Evolutionary conservation across 2,113 vertebrate species (phyloP).

Genomic region (Catagonus wagneri): DNA sequence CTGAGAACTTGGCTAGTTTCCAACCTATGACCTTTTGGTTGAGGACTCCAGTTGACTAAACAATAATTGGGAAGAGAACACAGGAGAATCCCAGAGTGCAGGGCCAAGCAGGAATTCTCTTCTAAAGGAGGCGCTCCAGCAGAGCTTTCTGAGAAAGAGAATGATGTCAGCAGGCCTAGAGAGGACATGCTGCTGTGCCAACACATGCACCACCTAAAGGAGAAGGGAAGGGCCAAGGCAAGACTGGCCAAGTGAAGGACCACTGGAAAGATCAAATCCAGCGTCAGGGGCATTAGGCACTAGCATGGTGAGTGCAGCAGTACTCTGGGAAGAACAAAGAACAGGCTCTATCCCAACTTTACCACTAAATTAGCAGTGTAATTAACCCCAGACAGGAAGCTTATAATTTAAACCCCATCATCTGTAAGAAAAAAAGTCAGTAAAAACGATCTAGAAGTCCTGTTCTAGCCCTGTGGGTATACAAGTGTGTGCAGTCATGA

Average conservation of each 20-base stretch:
- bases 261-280: conserved; percentile 59
- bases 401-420: conserved; percentile 51
- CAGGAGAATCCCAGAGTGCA: conserved; percentile 65
- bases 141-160: conserved; percentile 76
- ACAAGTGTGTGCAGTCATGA: background rate
- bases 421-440: conserved; percentile 32
- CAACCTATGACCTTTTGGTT: conserved; percentile 71
- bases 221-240: conserved; percentile 76
- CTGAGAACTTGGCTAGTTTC: conserved; percentile 78
- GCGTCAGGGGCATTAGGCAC: conserved; percentile 28
- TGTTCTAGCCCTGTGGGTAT: background rate
- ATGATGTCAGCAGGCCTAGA: conserved; percentile 54
- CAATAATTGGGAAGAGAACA: conserved; percentile 69
- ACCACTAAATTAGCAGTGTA: background rate
- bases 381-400: background rate
- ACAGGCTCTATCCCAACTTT: background rate
- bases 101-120: conserved; percentile 77
- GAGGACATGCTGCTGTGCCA: conserved; percentile 42
- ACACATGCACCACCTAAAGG: conserved; percentile 75
- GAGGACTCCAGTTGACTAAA: conserved; percentile 78
- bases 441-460: background rate
- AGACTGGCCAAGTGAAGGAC: conserved; percentile 70
- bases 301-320: background rate
- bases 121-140: conserved; percentile 81
- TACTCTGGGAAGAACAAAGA: background rate